Evolutionary conservation across 2,797 vertebrate species (phyloP).

Genomic region (Picus viridis): DNA sequence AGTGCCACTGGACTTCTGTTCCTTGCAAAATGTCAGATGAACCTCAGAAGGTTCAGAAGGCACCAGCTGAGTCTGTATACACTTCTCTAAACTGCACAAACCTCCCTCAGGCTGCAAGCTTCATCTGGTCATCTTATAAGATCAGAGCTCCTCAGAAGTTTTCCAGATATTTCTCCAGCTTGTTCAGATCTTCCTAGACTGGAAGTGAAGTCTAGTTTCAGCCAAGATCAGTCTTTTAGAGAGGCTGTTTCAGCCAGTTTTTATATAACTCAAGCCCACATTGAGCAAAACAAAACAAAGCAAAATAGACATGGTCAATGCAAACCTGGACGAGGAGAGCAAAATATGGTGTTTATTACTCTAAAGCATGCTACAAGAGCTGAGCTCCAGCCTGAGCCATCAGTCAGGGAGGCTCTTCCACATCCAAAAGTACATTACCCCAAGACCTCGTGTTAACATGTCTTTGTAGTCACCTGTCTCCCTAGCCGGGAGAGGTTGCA

Average conservation of each 20-base stretch:
- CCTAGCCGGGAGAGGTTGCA: not conserved
- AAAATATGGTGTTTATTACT: not conserved
- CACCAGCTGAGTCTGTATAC: not conserved
- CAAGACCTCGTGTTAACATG: not conserved
- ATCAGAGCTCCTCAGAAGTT: not conserved
- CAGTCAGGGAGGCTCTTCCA: not conserved
- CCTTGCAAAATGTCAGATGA: not conserved
- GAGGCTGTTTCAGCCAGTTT: not conserved
- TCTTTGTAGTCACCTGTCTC: not conserved
- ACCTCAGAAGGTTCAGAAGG: not conserved
- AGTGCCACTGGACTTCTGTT: not conserved
- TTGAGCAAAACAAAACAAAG: not conserved
- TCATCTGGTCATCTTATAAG: not conserved
- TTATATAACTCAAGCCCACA: not conserved
- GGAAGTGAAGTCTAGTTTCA: not conserved
- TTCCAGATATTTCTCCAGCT: slow-evolving; percentile 2
- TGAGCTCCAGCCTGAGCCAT: not conserved
- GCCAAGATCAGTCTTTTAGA: not conserved
- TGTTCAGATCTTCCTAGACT: not conserved
- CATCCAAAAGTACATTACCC: not conserved
- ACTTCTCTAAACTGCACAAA: not conserved
- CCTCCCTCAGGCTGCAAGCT: not conserved
- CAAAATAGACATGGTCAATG: not conserved
- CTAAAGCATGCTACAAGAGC: not conserved
- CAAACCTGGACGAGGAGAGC: not conserved